Evolutionary conservation across 1,140 invertebrate genomes (phyloP), one percentile per base, ranked within the genome.

Genomic region (Arion vulgaris): DNA sequence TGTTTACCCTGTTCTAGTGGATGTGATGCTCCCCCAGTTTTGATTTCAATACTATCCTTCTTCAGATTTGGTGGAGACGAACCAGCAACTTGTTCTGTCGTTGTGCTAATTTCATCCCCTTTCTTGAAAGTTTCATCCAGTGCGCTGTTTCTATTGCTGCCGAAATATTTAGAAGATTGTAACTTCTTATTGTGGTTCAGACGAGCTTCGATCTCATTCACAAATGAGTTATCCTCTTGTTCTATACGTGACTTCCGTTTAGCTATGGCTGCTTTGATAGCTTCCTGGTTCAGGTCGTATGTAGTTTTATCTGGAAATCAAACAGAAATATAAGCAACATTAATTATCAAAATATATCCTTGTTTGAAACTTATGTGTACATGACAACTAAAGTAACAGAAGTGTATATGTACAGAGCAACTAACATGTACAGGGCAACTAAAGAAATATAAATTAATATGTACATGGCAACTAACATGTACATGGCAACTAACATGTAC

Each of bases 101-200:
- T 2, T 66, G 2, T 66, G 17, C n/a, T 66, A 7, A 66, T 32
- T 32, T 66, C 62, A n/a, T 66, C 62, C 28, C 28, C 62, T 7
- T 57, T 57, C 51, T 57, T 57, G 17, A 19, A 17, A 41, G 79
- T 69, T 32, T 81, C 57, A 53, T 71, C 74, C 23, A 57, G 72
- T 19, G 76, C 80, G 62, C 72, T 83, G 36, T 82, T 87, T 19
- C 28, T 13, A 39, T 88, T 85, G 83, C 87, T 83, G 57, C 86
- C 72, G 32, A 84, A 86, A 71, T 86, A 87, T 81, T 90, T 91
- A 66, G 86, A 86, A 26, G 89, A 85, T 68, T 91, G 90, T 34
- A 91, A 76, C 82, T 90, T 91, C 85, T 90, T 90, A 34, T 89
- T 90, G 85, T 88, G 89, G 69, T 91, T 87, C 36, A 91, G 82